Evolutionary conservation across 2,888 invertebrate genomes (phyloP), one percentile per base, ranked within the genome.

Genomic region (Lobophora halterata): DNA sequence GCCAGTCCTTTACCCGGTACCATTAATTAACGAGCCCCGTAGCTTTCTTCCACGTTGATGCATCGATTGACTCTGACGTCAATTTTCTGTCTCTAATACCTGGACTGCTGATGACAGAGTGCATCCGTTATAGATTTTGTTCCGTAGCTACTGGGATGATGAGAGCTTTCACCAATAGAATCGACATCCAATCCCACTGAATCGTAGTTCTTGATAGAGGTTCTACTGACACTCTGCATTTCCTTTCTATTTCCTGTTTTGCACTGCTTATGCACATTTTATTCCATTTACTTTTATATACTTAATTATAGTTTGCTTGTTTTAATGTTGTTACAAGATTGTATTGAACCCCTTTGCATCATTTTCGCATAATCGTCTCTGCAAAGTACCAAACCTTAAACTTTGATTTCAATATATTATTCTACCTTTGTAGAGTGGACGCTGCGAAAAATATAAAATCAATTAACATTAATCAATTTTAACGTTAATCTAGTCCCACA

Each of bases 1-100:
- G 88, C 89, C 88, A 89, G 87, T 88, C 88, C 89, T 74, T 82
- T 78, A 83, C 88, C 88, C 79, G 88, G 89, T 88, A 90, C 90
- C 70, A 60, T 69, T 64, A 69, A 58, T 70, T 69, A 61, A 71
- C 71, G 70, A 68, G 69, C 76, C 82, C 79, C 53, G 83, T 86
- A 86, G 85, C 7, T 9, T 30, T 69, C 49, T 68, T 71, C 64
- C 71, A 69, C 69, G 68, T 80, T 66, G 56, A 73, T 78, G 74
- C 79, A 79, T 80, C 61, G 55, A 63, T 19, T 60, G 66, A 68
- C 63, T 56, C 70, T 72, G 76, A 73, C n/a, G n/a, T 65, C 65
- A 64, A 68, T 60, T 62, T 60, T 63, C 51, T 66, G 57, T 68
- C 65, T 63, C 56, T 37, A 29, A 28, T 30, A 34, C 34, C 25